Evolutionary conservation across 2,797 vertebrate species (phyloP).

Genomic region (Euthynnus affinis): DNA sequence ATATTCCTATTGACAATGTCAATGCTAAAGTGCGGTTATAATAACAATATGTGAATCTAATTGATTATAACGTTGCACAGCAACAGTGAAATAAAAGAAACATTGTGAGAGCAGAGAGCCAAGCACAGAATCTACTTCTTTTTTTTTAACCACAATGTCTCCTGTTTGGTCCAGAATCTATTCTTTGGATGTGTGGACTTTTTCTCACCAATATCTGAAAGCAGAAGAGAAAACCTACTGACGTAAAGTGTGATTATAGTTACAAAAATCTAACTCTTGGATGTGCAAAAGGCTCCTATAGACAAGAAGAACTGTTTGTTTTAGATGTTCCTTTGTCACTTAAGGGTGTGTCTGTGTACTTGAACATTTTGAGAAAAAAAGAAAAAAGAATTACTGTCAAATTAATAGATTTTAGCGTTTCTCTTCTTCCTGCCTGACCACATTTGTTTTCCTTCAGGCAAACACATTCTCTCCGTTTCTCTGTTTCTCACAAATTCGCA

Average conservation of each 20-base stretch:
- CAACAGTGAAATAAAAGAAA: background rate
- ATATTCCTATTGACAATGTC: slow-evolving; percentile 26
- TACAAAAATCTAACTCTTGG: background rate
- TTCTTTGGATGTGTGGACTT: too few relatives aligned
- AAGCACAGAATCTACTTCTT: too few relatives aligned
- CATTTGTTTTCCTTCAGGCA: slow-evolving; percentile 23
- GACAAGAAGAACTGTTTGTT: background rate
- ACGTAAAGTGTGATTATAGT: background rate
- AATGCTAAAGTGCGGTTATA: background rate
- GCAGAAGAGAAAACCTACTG: background rate
- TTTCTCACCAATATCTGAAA: background rate
- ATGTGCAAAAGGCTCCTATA: background rate
- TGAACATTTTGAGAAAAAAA: background rate
- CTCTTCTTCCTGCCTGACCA: background rate
- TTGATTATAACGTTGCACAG: background rate
- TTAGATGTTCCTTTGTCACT: background rate
- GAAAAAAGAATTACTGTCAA: background rate
- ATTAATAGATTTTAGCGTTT: background rate
- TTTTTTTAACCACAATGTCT: too few relatives aligned
- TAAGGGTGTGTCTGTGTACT: background rate
- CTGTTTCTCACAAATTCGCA: slow-evolving; percentile 40
- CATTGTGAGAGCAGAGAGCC: too few relatives aligned
- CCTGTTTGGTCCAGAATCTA: too few relatives aligned
- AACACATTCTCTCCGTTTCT: background rate
- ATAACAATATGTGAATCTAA: background rate